Percentiles rank a stretch among this genome's conserved stretches.
Evolutionary conservation across 2,113 vertebrate genomes (phyloP).

Genomic region (Menidia beryllina): DNA sequence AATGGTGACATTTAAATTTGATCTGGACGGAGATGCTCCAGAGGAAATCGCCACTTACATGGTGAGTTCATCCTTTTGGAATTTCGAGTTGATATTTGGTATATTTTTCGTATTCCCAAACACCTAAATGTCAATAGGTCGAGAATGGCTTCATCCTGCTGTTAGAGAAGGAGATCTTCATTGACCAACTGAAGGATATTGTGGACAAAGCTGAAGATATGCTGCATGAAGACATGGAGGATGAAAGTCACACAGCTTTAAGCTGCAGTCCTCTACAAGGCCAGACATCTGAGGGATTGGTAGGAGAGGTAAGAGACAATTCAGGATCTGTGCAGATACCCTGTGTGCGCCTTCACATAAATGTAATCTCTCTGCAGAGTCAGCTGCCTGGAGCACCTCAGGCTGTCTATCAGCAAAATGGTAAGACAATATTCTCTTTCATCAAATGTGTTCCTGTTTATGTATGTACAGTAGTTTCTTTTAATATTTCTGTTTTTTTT

Average conservation of each 20-base stretch:
- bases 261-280: constrained; percentile 86
- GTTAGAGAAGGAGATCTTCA: constrained; percentile 94
- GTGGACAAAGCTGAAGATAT: constrained; percentile 99
- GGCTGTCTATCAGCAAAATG: constrained; percentile 94
- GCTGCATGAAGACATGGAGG: constrained; percentile 92
- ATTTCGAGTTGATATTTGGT: constrained; percentile 2
- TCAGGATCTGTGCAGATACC: not conserved
- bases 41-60: constrained; percentile 98
- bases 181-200: constrained; percentile 98
- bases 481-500: not conserved
- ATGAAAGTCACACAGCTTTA: constrained; percentile 85
- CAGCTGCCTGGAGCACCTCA: constrained; percentile 85
- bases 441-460: not conserved
- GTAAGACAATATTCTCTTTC: constrained; percentile 71
- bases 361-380: constrained; percentile 58
- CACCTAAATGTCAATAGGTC: constrained; percentile 81
- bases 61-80: constrained; percentile 78
- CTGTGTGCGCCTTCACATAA: not conserved
- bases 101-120: constrained; percentile 3
- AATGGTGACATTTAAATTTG: constrained; percentile 99
- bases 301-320: constrained; percentile 82
- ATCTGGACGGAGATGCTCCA: constrained; percentile 95
- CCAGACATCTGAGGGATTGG: constrained; percentile 72
- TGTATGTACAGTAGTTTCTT: not conserved
- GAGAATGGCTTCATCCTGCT: constrained; percentile 96